Evolutionary conservation across 2,888 invertebrate species (phyloP), one percentile per base, ranked within the genome.

Genomic region (Mellilla xanthometata): DNA sequence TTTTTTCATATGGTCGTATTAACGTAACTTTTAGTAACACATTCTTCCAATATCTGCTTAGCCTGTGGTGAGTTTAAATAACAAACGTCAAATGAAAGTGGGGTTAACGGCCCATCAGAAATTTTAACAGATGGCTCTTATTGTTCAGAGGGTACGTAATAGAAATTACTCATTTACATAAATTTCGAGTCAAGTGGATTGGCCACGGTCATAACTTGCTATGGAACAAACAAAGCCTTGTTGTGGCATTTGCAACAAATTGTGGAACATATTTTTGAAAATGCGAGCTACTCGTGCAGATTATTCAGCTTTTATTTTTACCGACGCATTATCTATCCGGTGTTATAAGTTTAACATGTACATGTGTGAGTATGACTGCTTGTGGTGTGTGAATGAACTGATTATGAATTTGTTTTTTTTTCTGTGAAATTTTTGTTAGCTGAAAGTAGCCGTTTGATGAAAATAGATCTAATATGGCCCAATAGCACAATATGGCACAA

Each of bases 51-150:
- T 26, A 29, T 13, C 36, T 36, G 8, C 32, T 33, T 26, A 41
- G 40, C 39, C 42, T 42, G 47, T 47, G 39, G 35, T 8, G 29
- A 22, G 32, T 36, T 43, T 30, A 49, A 54, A 50, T 49, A 46
- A 44, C 42, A 36, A 30, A 40, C 48, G 36, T 48, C 43, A 49
- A 47, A 52, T 54, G 49, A 54, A 52, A 52, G 38, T 54, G 54
- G 47, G 50, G 51, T 56, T 58, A 62, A 59, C 55, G 46, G 39
- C 39, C 47, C 49, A 51, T 54, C 45, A 51, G 42, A 56, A 54
- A 57, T 56, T 52, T 57, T 44, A 54, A 52, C 53, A 49, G 41
- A 42, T 49, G 44, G 44, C 41, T 24, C 42, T 52, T 49, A 55
- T 47, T 54, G 49, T 51, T 53, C 46, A 39, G 47, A 53, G 39